phyloP scores from a whole-genome alignment of 2,888 invertebrate genomes.

The Brenthis hecate region DNA sequence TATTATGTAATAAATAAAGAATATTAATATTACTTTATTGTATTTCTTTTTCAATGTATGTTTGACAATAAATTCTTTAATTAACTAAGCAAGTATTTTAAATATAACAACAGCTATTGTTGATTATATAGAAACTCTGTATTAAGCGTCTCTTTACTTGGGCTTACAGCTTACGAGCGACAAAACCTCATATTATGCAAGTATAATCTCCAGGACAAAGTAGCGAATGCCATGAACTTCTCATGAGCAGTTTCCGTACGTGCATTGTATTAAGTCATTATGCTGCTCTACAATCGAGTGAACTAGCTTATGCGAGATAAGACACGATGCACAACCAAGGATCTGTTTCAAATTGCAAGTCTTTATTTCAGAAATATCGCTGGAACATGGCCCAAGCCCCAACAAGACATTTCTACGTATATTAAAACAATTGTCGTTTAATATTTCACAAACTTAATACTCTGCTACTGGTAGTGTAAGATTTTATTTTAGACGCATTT shows the following conservation, averaged over 20 bases:
- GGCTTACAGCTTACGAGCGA: slow-evolving; percentile 15
- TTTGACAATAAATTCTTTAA: neutral
- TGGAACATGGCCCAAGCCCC: neutral
- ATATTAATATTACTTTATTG: too few species aligned
- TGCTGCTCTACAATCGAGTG: slow-evolving; percentile 52
- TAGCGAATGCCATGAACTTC: slow-evolving; percentile 29
- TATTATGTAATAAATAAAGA: too few species aligned
- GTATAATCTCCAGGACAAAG: slow-evolving; percentile 26
- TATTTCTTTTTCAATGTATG: neutral
- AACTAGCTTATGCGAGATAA: slow-evolving; percentile 45
- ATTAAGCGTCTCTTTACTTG: slow-evolving; percentile 8
- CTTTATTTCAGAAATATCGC: slow-evolving; percentile 8
- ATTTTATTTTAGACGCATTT: too few species aligned
- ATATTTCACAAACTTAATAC: too few species aligned
- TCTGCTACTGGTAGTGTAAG: too few species aligned
- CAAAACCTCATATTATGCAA: slow-evolving; percentile 16
- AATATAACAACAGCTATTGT: neutral
- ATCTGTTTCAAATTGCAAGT: slow-evolving; percentile 31
- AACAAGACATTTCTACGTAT: neutral
- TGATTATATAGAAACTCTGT: neutral
- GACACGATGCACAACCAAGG: slow-evolving; percentile 41
- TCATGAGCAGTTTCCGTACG: slow-evolving; percentile 30
- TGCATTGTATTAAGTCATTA: slow-evolving; percentile 73
- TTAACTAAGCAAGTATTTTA: neutral
- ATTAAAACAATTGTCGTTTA: neutral